Evolutionary conservation across 2,888 invertebrate species (phyloP).

Genomic region (Tetragonisca angustula): DNA sequence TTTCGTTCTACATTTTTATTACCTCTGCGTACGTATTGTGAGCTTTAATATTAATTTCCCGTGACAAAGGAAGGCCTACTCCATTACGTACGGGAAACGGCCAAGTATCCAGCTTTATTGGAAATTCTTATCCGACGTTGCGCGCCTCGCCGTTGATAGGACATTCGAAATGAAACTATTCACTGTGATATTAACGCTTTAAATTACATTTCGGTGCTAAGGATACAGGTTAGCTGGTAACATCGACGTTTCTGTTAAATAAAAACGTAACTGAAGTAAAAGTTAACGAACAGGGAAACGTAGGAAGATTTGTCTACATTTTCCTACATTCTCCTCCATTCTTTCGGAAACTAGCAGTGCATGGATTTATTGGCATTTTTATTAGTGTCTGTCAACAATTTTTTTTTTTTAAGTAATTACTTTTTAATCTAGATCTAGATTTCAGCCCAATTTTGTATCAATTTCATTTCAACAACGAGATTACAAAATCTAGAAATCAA

Average conservation of each 20-base stretch:
- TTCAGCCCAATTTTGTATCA: too few relatives aligned
- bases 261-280: background rate
- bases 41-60: slow-evolving; percentile 58
- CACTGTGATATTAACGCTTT: slow-evolving; percentile 6
- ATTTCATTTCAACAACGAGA: too few relatives aligned
- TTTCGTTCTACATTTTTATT: slow-evolving; percentile 52
- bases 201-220: background rate
- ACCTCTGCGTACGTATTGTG: slow-evolving; percentile 38
- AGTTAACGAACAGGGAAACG: background rate
- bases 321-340: too few relatives aligned
- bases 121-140: slow-evolving; percentile 25
- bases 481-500: too few relatives aligned
- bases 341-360: too few relatives aligned
- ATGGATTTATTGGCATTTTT: too few relatives aligned
- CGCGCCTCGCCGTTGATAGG: background rate
- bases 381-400: too few relatives aligned
- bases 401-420: too few relatives aligned
- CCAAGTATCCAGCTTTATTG: slow-evolving; percentile 15
- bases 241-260: background rate
- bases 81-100: slow-evolving; percentile 24
- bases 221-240: background rate
- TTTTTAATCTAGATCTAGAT: too few relatives aligned
- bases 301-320: too few relatives aligned
- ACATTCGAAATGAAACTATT: slow-evolving; percentile 9
- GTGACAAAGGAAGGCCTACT: slow-evolving; percentile 15